Evolutionary conservation across 2,888 invertebrate genomes (phyloP).

Genomic region (Scaptomyza polygonia): DNA sequence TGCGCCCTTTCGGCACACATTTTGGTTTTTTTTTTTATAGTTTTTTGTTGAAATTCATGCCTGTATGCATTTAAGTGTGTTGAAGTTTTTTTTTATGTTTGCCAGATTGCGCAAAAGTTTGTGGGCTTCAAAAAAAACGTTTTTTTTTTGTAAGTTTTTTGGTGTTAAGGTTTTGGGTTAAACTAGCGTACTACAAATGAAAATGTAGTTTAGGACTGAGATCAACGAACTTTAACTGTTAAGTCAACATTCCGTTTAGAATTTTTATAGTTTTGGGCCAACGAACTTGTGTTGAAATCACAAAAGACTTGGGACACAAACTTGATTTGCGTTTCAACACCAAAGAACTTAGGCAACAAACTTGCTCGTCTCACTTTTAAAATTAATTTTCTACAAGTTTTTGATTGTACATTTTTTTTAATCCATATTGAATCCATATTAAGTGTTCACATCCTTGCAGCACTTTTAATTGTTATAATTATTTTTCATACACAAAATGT

Average conservation of each 20-base stretch:
- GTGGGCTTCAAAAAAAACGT: no score
- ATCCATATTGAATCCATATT: conserved; percentile 38
- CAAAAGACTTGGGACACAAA: conserved; percentile 29
- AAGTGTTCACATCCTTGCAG: conserved; percentile 50
- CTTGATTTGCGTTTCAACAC: conserved; percentile 14
- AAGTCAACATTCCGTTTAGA: conserved; percentile 20
- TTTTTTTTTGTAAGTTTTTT: conserved; percentile 2
- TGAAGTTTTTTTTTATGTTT: conserved; percentile 24
- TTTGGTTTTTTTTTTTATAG: conserved; percentile 15
- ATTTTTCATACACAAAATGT: conserved; percentile 29
- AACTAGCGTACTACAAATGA: background rate
- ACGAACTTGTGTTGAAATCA: conserved; percentile 22
- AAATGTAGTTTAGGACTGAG: conserved; percentile 10
- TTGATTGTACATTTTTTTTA: conserved; percentile 7
- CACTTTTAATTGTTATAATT: conserved; percentile 42
- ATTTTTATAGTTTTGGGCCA: conserved; percentile 10
- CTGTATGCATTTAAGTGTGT: conserved; percentile 25
- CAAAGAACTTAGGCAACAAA: conserved; percentile 40
- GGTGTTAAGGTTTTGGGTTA: conserved; percentile 10
- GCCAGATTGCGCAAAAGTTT: conserved; percentile 48
- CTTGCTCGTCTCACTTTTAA: conserved; percentile 13
- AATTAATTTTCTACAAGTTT: background rate
- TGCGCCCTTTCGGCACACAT: conserved; percentile 61
- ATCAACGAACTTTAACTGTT: conserved; percentile 51
- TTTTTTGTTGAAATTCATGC: no score